A percentile compares a stretch with the other conserved stretches of the same genome.
Evolutionary conservation across 2,888 invertebrate species (phyloP).

Genomic region (Sturmia bella): DNA sequence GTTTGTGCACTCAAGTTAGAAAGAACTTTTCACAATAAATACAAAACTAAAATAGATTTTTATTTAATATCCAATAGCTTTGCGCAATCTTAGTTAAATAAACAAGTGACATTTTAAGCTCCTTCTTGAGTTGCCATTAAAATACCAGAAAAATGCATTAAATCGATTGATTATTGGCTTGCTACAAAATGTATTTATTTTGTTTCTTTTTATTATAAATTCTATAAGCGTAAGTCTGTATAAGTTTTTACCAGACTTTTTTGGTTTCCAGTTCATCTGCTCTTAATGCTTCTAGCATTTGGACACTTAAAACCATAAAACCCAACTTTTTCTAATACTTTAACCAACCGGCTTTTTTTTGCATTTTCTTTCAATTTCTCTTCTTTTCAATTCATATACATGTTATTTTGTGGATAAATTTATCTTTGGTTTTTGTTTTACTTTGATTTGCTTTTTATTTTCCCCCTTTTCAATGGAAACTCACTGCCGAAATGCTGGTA

Average conservation of each 20-base stretch:
- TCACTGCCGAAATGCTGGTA: neutral
- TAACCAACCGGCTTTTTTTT: slow-evolving; percentile 17
- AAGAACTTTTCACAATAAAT: too few relatives aligned
- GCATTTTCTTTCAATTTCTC: slow-evolving; percentile 23
- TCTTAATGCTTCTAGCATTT: slow-evolving; percentile 47
- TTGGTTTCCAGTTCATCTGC: slow-evolving; percentile 53
- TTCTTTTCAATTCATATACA: neutral
- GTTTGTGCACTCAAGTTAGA: too few relatives aligned
- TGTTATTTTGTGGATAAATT: slow-evolving; percentile 3
- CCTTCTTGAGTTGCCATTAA: too few relatives aligned
- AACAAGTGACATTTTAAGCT: too few relatives aligned
- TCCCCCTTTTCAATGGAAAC: neutral
- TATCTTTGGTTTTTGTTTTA: slow-evolving; percentile 12
- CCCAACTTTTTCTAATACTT: slow-evolving; percentile 56
- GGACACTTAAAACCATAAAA: slow-evolving; percentile 64
- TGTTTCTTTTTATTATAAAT: slow-evolving; percentile 1
- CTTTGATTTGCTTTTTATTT: slow-evolving; percentile 14
- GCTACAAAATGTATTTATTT: neutral
- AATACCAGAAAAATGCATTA: too few relatives aligned
- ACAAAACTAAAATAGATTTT: too few relatives aligned
- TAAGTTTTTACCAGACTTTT: slow-evolving; percentile 27
- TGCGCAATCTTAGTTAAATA: too few relatives aligned
- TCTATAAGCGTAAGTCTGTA: neutral
- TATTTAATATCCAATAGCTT: too few relatives aligned
- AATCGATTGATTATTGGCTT: too few relatives aligned